phyloP scores from a whole-genome alignment of 2,888 invertebrate species.

The Adineta ricciae region DNA sequence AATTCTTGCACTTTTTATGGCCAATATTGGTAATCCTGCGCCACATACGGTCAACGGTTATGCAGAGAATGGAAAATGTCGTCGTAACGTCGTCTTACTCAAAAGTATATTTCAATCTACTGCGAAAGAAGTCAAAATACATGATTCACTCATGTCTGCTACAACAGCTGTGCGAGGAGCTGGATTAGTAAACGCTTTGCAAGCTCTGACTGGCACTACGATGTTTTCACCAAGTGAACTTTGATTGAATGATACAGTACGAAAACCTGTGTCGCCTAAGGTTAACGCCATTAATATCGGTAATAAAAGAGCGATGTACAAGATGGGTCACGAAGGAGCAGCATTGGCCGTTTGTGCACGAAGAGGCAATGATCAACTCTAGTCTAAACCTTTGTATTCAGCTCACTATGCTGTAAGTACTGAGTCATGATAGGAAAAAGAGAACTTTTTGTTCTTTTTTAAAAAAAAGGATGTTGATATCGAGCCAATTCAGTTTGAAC shows the following conservation, averaged over 20 bases:
- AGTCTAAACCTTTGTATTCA: background rate
- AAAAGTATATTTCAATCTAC: background rate
- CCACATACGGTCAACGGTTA: too few relatives aligned
- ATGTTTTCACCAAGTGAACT: background rate
- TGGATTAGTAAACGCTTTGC: background rate
- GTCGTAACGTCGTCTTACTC: background rate
- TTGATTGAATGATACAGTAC: background rate
- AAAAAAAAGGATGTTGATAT: background rate
- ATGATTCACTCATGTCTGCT: background rate
- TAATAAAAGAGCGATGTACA: background rate
- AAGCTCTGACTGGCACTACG: background rate
- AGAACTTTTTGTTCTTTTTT: too few relatives aligned
- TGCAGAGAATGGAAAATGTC: too few relatives aligned
- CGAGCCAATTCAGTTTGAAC: background rate
- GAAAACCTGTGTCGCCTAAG: background rate
- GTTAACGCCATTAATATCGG: background rate
- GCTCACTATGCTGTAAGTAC: background rate
- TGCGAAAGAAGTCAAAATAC: background rate
- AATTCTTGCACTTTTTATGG: background rate
- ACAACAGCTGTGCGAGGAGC: background rate
- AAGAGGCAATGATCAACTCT: background rate
- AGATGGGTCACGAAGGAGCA: background rate
- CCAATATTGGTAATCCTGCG: too few relatives aligned
- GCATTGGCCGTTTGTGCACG: background rate
- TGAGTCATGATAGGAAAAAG: background rate